phyloP scores from a whole-genome alignment of 2,888 invertebrate genomes.

The Heliconius sara region DNA sequence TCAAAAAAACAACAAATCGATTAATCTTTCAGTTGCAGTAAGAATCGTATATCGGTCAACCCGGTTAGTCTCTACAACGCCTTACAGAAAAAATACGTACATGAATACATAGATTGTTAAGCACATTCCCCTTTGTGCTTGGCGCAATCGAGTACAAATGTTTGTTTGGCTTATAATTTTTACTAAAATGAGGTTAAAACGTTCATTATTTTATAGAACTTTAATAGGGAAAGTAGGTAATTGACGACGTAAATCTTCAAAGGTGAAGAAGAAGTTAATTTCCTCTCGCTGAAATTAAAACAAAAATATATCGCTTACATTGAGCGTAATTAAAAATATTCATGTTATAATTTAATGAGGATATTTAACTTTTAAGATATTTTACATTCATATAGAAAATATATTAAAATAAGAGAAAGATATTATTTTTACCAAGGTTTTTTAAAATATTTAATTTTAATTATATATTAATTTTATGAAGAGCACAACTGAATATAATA shows the following conservation, averaged over 20 bases:
- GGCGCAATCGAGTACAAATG: not conserved
- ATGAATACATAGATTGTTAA: not conserved
- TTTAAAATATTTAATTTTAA: not conserved
- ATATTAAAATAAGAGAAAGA: not conserved
- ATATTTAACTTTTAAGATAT: not conserved
- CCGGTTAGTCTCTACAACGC: not conserved
- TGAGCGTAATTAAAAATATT: conserved; percentile 8
- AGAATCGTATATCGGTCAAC: no score
- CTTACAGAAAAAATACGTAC: not conserved
- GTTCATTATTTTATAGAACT: conserved; percentile 43
- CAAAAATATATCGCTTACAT: conserved; percentile 23
- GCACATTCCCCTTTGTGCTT: not conserved
- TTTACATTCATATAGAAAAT: no score
- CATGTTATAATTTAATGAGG: conserved; percentile 10
- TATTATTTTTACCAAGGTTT: not conserved
- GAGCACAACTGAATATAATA: not conserved
- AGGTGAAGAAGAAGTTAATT: conserved; percentile 51
- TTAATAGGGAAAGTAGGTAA: conserved; percentile 59
- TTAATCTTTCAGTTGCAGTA: no score
- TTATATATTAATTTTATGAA: not conserved
- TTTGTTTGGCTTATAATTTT: not conserved
- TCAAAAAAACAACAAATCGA: no score
- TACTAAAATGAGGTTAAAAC: conserved; percentile 12
- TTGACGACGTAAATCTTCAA: conserved; percentile 60
- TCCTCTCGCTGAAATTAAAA: conserved; percentile 25